Evolutionary conservation across 2,113 vertebrate genomes (phyloP).

Genomic region (Grammatotria lemairii): DNA sequence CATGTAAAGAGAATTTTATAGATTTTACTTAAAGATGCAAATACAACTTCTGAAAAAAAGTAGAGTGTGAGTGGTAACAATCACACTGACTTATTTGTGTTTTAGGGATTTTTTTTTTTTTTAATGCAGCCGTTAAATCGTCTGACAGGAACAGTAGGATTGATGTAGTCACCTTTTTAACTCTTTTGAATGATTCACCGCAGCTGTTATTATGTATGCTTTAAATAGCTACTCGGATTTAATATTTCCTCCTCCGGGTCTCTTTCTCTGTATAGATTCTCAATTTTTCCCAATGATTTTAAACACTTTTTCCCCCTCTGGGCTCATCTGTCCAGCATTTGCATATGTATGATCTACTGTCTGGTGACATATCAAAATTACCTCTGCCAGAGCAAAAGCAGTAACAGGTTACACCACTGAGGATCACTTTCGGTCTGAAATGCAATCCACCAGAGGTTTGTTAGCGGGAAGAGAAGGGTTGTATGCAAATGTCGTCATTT

Average conservation of each 20-base stretch:
- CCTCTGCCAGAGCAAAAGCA: conserved; percentile 29
- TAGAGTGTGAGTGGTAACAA: background rate
- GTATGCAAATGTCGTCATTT: conserved; percentile 60
- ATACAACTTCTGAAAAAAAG: background rate
- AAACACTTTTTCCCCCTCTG: background rate
- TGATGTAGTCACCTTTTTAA: background rate
- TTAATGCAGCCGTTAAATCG: background rate
- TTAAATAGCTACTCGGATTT: background rate
- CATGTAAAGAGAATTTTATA: background rate
- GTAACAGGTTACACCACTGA: conserved; percentile 24
- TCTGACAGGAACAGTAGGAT: background rate
- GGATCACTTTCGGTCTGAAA: conserved; percentile 2
- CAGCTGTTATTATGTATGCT: background rate
- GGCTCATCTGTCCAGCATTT: conserved; percentile 23
- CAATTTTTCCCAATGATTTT: background rate
- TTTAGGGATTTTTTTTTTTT: background rate
- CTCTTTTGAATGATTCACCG: background rate
- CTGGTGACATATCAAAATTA: conserved; percentile 4
- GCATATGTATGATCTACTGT: conserved; percentile 33
- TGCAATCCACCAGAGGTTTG: conserved; percentile 56
- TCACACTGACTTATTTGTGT: background rate
- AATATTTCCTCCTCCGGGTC: background rate
- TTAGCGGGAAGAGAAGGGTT: conserved; percentile 33
- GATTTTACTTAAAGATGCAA: background rate
- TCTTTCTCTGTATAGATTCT: background rate